Evolutionary conservation across 2,113 vertebrate genomes (phyloP), one percentile per base, ranked within the genome.

Genomic region (Tenrec ecaudatus): DNA sequence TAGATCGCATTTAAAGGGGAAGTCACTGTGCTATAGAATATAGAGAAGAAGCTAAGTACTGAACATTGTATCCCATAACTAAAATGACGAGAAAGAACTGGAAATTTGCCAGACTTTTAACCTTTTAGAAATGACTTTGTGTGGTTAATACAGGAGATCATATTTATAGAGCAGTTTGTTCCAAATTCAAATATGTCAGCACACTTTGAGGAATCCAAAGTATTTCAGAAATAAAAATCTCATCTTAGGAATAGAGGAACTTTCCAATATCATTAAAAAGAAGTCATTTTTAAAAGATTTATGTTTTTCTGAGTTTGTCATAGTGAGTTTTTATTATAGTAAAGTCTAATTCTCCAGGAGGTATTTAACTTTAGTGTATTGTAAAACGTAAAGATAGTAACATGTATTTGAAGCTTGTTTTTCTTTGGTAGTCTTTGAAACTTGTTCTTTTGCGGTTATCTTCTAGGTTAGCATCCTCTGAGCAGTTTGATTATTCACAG

Each of bases 201-300:
- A 92, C 40, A 94, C 25, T 76, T 88, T 73, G 12, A 90, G 29
- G 73, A 92, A 95, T 82, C 89, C 29, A 64, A 62, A 90, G 22
- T 90, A 93, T 94, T 95, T 91, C 47, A 93, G 75, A 88, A 96
- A 64, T 90, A 92, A 96, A 95, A 88, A 53, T 84, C 80, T 78
- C 14, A 94, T 17, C 4, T 88, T 94, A 79, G 57, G 89, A 88
- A 79, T 78, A 79, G 92, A 16, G 69, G 53, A 88, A 64, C 31
- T n/a, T 78, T 80, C 86, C 16, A 66, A 22, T 82, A 20, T 76
- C 40, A 91, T 95, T 29, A 95, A 91, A 22, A 94, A 81, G 58
- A 90, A 85, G 40, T 82, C 60, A n/a, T 80, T 82, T 66, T 82
- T 81, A 31, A 82, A 47, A 81, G 31, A 68, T 84, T 89, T 91